Percentiles rank a stretch among this genome's conserved stretches.
These are phyloP conservation scores for Listronotus bonariensis DNA, from an alignment of 1,140 invertebrate genomes.

Conservation along the genomic window DNA sequence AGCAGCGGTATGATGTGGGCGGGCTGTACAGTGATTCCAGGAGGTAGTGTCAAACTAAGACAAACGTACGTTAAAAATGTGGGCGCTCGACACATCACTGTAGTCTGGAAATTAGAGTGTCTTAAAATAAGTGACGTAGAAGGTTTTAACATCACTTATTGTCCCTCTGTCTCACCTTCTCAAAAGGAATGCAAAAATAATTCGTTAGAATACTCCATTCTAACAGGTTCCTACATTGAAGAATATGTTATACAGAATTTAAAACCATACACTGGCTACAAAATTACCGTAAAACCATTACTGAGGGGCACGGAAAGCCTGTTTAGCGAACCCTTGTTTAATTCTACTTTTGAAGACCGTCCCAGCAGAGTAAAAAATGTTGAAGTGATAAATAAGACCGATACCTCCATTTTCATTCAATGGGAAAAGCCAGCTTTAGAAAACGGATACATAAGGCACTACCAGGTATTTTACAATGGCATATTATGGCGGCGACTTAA, in stretches of 20 bases:
- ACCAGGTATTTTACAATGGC: slow-evolving; percentile 20
- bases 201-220: background rate
- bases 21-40: slow-evolving; percentile 73
- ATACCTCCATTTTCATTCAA: slow-evolving; percentile 67
- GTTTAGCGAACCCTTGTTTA: slow-evolving; percentile 57
- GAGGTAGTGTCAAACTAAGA: slow-evolving; percentile 68
- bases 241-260: slow-evolving; percentile 66
- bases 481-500: background rate
- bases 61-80: slow-evolving; percentile 56
- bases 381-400: slow-evolving; percentile 65
- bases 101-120: slow-evolving; percentile 74
- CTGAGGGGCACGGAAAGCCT: slow-evolving; percentile 1
- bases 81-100: slow-evolving; percentile 64
- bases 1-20: slow-evolving; percentile 81
- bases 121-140: slow-evolving; percentile 49
- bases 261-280: slow-evolving; percentile 30
- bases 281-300: slow-evolving; percentile 16
- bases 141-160: slow-evolving; percentile 27
- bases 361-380: slow-evolving; percentile 62
- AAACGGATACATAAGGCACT: slow-evolving; percentile 11
- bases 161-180: background rate
- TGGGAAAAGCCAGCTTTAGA: slow-evolving; percentile 68
- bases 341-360: slow-evolving; percentile 76
- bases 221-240: slow-evolving; percentile 56
- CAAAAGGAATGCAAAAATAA: slow-evolving; percentile 51